A percentile compares a stretch with the other conserved stretches of the same genome.
phyloP scores from a whole-genome alignment of 2,888 invertebrate genomes.

The Liopterus haemorrhoidalis region DNA sequence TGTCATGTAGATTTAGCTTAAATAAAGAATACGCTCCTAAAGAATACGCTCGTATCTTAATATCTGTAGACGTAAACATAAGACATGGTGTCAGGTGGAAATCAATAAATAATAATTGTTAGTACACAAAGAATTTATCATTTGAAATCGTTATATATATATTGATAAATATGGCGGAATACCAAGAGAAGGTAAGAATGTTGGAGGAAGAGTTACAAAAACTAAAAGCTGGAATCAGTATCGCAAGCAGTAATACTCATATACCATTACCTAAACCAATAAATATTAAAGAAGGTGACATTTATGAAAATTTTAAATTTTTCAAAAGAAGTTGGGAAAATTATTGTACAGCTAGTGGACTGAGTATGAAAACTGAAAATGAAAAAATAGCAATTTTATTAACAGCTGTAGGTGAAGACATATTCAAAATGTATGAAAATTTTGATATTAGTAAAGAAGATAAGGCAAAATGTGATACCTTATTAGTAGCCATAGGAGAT shows the following conservation, averaged over 20 bases:
- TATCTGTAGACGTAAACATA: no score
- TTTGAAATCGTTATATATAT: no score
- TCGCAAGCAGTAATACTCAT: background rate
- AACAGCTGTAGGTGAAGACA: background rate
- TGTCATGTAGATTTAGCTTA: no score
- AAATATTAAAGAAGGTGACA: background rate
- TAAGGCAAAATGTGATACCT: background rate
- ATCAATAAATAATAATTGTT: no score
- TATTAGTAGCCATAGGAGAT: background rate
- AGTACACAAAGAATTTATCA: no score
- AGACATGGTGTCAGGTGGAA: no score
- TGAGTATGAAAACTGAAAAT: background rate
- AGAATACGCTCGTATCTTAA: no score
- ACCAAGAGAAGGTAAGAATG: no score
- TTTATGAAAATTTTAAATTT: background rate
- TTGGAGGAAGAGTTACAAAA: no score
- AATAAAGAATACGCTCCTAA: no score
- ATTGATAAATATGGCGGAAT: no score
- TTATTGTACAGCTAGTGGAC: background rate
- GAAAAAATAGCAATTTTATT: background rate
- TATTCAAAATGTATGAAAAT: background rate
- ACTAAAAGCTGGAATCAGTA: no score
- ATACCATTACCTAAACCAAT: constrained; percentile 1
- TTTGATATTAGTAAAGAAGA: background rate
- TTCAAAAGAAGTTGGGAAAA: background rate